Base-by-base conservation (phyloP, 2,113 vertebrate species). In the Podilymbus podiceps region DNA sequence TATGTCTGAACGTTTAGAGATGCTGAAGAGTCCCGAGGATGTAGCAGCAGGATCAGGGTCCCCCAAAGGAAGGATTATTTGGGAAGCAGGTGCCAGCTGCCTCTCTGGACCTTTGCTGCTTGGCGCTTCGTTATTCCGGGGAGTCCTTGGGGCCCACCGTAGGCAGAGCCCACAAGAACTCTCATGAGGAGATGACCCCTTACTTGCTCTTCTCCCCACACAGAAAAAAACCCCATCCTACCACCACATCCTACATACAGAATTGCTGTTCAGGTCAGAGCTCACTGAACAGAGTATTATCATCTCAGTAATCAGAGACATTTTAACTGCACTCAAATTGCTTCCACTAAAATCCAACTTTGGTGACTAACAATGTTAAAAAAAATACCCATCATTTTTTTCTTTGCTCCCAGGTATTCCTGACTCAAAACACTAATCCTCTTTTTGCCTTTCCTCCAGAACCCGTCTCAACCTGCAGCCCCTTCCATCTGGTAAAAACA, bases 351-450 rank as follows among this genome's bases (percentile, higher is more conserved):
- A 82, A 94, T 90, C 73, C 91, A 92, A 89, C 69, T 90, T 74
- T 46, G 81, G 88, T 97, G 97, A 96, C 92, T 92, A 97, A 94
- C 75, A 88, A n/a, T 8, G 31, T 42, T 33, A 60, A 84, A 93
- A 96, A 87, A 67, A 2, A 86, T n/a, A n/a, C n/a, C n/a, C n/a
- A n/a, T n/a, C n/a, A n/a, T n/a, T n/a, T 68, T 93, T 94, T 86
- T 64, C 71, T 90, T 87, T 81, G 74, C 85, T 93, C 87, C 76
- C 93, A 80, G 74, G 66, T 93, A 94, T 97, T 97, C 76, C 96
- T 97, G 95, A 94, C 93, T 97, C 82, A 92, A 96, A 95, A 92
- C 95, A 92, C 87, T 97, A 98, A 98, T 97, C 97, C 89, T 27
- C 83, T 98, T 96, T 71, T 40, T 94, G 89, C 81, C 49, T 89